Evolutionary conservation across 2,888 invertebrate genomes (phyloP), one percentile per base, ranked within the genome.

Genomic region (Acanthococcus lagerstroemiae): DNA sequence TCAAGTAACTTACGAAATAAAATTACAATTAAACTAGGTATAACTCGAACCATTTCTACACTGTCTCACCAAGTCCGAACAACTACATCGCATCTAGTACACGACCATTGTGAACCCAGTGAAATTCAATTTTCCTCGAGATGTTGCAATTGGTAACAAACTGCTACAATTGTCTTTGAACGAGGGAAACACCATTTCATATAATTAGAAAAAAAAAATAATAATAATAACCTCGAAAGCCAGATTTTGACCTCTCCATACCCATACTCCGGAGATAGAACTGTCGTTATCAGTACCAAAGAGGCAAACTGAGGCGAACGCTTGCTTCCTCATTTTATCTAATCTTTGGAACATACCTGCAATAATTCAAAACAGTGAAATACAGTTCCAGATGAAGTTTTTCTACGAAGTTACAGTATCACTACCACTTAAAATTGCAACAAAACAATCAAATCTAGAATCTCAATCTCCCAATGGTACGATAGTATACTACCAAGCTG

Each of bases 271-370:
- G 50, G 93, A 92, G 77, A 99, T 97, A 74, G 86, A 83, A 76
- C 88, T 93, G 79, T 95, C 82, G 77, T 92, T 87, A 79, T 96
- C 93, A 60, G 82, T 82, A 25, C 99, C 97, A 78, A 96, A 97
- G 68, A 99, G 82, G 75, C 91, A 89, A 72, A 91, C 86, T 12
- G 95, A 95, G 65, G 90, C 93, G 78, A 99, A 97, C 2, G 95
- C 89, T 75, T 89, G 86, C 80, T 99, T 99, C 73, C 95, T 86
- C 90, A 99, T 88, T 80, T 95, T 96, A 75, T 99, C 99, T 72
- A 99, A 79, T 70, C 99, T 86, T 80, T 99, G 99, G 82, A 85
- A 95, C 95, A 99, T 95, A 72, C 97, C 93, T 87, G 76, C 15
- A 76, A 72, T 65, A 54, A 60, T 56, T 37, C 7, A 9, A 9